Conservation (phyloP, 2,888 invertebrate genomes). For the Hetaerina titia region DNA sequence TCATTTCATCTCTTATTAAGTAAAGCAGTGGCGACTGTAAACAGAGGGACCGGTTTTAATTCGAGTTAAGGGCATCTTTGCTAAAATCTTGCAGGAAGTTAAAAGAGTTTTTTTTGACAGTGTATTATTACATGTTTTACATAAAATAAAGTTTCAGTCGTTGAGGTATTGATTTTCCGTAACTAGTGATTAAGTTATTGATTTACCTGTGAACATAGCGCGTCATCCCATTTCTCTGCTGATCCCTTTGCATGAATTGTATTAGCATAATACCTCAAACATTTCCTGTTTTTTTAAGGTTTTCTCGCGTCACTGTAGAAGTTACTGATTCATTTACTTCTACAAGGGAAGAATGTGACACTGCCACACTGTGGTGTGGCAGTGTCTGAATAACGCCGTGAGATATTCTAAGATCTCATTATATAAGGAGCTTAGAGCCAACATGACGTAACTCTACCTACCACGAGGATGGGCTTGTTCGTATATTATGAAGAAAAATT, state of each 20-base stretch:
- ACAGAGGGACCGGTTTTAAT: too few species aligned
- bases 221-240: not conserved
- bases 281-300: slow-evolving; percentile 9
- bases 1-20: not conserved
- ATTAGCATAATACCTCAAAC: not conserved
- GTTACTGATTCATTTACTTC: not conserved
- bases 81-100: too few species aligned
- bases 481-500: too few species aligned
- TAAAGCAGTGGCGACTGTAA: too few species aligned
- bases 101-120: too few species aligned
- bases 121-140: too few species aligned
- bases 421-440: too few species aligned
- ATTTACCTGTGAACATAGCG: not conserved
- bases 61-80: too few species aligned
- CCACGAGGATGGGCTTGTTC: too few species aligned
- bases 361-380: not conserved
- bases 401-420: too few species aligned
- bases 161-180: not conserved
- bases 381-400: not conserved
- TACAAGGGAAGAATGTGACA: too few species aligned
- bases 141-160: not conserved
- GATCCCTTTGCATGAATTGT: not conserved
- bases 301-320: not conserved
- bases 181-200: not conserved
- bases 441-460: too few species aligned